Conservation (phyloP, 2,113 vertebrate genomes). For the Brienomyrus longianalis region DNA sequence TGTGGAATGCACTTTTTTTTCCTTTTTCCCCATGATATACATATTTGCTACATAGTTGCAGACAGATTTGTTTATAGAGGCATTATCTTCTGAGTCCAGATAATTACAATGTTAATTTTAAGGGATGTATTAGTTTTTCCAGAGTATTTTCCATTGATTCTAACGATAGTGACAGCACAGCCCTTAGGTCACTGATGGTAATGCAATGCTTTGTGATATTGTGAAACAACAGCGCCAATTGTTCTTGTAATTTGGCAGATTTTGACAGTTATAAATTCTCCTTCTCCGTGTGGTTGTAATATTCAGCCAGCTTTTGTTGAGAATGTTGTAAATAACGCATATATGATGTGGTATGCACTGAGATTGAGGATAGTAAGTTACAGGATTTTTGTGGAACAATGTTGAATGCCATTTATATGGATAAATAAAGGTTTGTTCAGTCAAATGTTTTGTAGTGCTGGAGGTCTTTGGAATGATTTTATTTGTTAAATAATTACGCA, state of each 20-base stretch:
- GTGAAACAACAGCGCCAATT: neutral
- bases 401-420: slow-evolving; percentile 65
- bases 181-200: neutral
- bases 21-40: neutral
- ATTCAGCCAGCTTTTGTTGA: slow-evolving; percentile 48
- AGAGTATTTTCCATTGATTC: neutral
- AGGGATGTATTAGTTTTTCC: neutral
- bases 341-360: slow-evolving; percentile 59
- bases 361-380: slow-evolving; percentile 59
- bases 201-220: neutral
- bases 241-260: neutral
- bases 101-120: neutral
- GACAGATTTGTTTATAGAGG: neutral
- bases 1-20: slow-evolving; percentile 12
- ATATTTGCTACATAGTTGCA: neutral
- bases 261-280: slow-evolving; percentile 24
- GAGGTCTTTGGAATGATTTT: neutral
- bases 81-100: neutral
- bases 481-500: neutral
- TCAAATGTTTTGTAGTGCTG: slow-evolving; percentile 29
- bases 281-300: slow-evolving; percentile 43
- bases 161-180: neutral
- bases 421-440: slow-evolving; percentile 71
- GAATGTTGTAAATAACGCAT: slow-evolving; percentile 72
- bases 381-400: slow-evolving; percentile 42